Base-by-base conservation (phyloP, 1,140 invertebrate genomes). In the Psilanteris sp. region DNA sequence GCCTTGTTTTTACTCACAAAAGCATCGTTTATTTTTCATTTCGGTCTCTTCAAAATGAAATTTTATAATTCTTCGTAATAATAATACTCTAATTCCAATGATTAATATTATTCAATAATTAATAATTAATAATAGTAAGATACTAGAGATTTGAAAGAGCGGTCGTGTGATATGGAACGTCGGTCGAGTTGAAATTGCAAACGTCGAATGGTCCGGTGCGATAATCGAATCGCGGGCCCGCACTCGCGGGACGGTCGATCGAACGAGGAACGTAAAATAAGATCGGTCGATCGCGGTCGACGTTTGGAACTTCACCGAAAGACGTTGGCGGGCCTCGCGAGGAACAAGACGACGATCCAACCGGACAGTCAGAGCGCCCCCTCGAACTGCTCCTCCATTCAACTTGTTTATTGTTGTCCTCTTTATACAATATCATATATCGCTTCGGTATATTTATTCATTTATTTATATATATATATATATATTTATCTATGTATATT, bases 11-110 rank as follows among this genome's bases (percentile, higher is more conserved):
- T 88, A 87, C 80, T 89, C 85, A 87, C 84, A 89, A 88, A 88
- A 89, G 86, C 87, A 88, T 88, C 82, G 77, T 88, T 88, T 88
- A 89, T 89, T 88, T 79, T 85, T 67, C 81, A 77, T 85, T 79
- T 84, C 79, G 85, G 74, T 85, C 83, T 85, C 78, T 85, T 83
- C 81, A 81, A 87, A 87, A 85, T 86, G 85, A 88, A 20, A 87
- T n/a, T 85, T 87, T 82, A 88, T 87, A 87, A 87, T 87, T 75
- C 83, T 84, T 85, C 43, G 34, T 67, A 67, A 85, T 87, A 84
- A 87, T 88, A 85, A 83, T 87, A 86, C 80, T 86, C 77, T 85
- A 88, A 83, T 87, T 85, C 82, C 83, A 82, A 80, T 80, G 73
- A 82, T 80, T 81, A 85, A 81, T 81, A 83, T 79, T 82, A 78